Percentiles rank a stretch among this genome's conserved stretches.
Conservation (phyloP, 1,140 invertebrate species). For the Idris sp. region DNA sequence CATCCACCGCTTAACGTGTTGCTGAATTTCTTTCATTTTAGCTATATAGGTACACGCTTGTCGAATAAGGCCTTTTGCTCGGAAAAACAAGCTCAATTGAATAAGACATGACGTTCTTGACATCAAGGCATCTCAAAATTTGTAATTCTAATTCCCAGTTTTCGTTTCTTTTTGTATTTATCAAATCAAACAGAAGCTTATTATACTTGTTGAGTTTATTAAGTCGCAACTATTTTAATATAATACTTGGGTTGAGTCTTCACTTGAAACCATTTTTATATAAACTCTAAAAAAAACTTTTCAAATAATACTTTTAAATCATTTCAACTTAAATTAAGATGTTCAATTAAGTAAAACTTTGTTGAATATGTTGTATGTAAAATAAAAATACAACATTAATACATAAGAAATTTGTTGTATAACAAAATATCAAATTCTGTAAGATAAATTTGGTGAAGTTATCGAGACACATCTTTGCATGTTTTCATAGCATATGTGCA, state of each 20-base stretch:
- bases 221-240: conserved; percentile 5
- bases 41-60: not conserved
- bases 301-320: no score
- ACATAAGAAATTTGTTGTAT: no score
- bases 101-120: conserved; percentile 36
- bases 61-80: conserved; percentile 17
- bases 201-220: conserved; percentile 12
- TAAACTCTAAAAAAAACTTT: no score
- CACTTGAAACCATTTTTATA: no score
- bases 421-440: no score
- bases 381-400: no score
- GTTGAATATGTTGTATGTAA: no score
- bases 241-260: not conserved
- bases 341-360: no score
- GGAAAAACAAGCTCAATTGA: conserved; percentile 38
- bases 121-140: conserved; percentile 12
- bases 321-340: no score
- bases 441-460: no score
- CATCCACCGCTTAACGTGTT: conserved; percentile 23
- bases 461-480: no score
- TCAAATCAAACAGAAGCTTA: conserved; percentile 3
- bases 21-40: conserved; percentile 18
- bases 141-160: conserved; percentile 25
- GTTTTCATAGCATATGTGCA: no score
- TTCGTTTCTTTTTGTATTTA: conserved; percentile 14